Conservation (phyloP, 2,797 vertebrate species). For the Chaetodon trifasciatus region DNA sequence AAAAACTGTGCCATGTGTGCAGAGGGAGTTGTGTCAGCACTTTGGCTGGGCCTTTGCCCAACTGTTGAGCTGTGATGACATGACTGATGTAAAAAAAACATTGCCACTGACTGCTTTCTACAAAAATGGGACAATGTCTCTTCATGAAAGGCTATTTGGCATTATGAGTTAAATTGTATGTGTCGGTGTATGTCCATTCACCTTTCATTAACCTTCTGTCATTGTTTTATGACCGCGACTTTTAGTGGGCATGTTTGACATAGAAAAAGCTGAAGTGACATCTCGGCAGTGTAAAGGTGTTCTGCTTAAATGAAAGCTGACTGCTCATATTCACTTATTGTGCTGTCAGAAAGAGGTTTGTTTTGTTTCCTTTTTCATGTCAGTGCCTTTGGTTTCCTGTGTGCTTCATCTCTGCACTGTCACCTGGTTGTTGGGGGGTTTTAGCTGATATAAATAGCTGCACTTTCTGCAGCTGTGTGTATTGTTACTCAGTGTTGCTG, state of each 20-base stretch:
- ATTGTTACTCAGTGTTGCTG: conserved; percentile 82
- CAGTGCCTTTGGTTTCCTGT: conserved; percentile 59
- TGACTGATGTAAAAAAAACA: conserved; percentile 61
- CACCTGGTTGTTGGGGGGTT: conserved; percentile 69
- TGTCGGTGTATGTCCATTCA: conserved; percentile 48
- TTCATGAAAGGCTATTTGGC: conserved; percentile 62
- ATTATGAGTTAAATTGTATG: conserved; percentile 62
- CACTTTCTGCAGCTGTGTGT: conserved; percentile 73
- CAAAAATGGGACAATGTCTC: conserved; percentile 51
- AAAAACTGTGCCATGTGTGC: conserved; percentile 16
- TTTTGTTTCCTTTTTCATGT: conserved; percentile 69
- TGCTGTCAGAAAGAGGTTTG: conserved; percentile 68
- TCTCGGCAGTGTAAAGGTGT: conserved; percentile 45
- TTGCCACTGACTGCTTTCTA: conserved; percentile 54
- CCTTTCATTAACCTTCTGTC: conserved; percentile 78
- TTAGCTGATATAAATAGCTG: conserved; percentile 81
- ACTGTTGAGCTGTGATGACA: conserved; percentile 47
- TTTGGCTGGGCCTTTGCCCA: conserved; percentile 57
- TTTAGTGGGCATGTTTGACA: conserved; percentile 15
- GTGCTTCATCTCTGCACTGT: conserved; percentile 72
- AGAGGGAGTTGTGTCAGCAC: conserved; percentile 60
- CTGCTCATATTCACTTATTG: conserved; percentile 59
- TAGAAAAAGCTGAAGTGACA: conserved; percentile 51
- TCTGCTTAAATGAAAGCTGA: conserved; percentile 59
- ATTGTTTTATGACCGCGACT: conserved; percentile 63